Base-by-base conservation (phyloP, 2,888 invertebrate species). In the Nysson spinosus region DNA sequence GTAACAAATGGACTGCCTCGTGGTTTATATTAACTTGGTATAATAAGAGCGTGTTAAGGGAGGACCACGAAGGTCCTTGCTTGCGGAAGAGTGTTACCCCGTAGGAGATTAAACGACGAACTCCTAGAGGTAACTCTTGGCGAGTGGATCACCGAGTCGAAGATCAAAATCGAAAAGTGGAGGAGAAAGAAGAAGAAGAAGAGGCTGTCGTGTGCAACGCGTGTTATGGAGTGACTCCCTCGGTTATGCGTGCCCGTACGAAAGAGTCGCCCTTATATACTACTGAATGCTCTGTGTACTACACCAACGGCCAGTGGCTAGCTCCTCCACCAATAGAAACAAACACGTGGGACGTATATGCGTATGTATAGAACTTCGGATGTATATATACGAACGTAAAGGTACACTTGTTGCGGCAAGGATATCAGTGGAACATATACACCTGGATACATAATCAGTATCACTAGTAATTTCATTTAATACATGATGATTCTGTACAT, bases 261-360 rank as follows among this genome's bases (percentile, higher is more conserved):
- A 73, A 77, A 80, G 66, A 72, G 64, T 55, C 68, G 77, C 79
- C 76, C 81, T 81, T 81, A 82, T 81, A 81, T 75, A 77, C 80
- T 60, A 72, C 68, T 57, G 77, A 77, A 67, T 72, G 66, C 62
- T 56, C 56, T 16, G 52, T 67, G 66, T 56, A 67, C 65, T 72
- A 72, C 69, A 32, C 4, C 72, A 73, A 69, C 75, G 71, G 47
- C 22, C 58, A 72, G 65, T 63, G 65, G 69, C 68, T 76, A 72
- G 68, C 67, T 69, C 58, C 65, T 72, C 73, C 70, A 58, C 80
- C 78, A 75, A 79, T 78, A 77, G 79, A 77, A 69, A 63, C 55
- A 67, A 72, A 73, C 67, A 77, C 74, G 73, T 69, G 62, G 66
- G 54, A 35, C 37, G 20, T 12, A 11, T 28, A 30, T 7, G n/a